Conservation (phyloP, 2,113 vertebrate genomes). For the Copsychus sechellarum region DNA sequence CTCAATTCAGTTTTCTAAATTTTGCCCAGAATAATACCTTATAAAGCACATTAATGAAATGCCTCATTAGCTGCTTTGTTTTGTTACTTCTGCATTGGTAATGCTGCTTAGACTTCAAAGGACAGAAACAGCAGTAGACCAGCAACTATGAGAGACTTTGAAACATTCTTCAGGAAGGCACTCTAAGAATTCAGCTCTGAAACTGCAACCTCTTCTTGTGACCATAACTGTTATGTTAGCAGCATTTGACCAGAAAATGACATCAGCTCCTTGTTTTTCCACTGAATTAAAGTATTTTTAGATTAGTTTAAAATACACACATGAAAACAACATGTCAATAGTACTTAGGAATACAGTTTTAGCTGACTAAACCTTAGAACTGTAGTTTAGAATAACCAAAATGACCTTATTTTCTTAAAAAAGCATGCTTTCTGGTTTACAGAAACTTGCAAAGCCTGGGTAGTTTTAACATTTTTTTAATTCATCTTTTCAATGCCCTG, state of each 20-base stretch:
- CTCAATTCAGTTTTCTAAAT: neutral
- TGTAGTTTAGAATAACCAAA: neutral
- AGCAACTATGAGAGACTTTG: neutral
- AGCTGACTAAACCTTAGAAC: neutral
- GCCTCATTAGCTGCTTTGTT: constrained; percentile 36
- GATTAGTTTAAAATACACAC: constrained; percentile 12
- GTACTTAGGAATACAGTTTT: neutral
- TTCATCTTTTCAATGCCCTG: neutral
- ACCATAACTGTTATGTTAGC: neutral
- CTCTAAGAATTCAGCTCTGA: constrained; percentile 25
- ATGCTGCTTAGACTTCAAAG: neutral
- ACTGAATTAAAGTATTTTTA: constrained; percentile 45
- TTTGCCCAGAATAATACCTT: constrained; percentile 27
- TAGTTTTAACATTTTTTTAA: neutral
- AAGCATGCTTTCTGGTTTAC: neutral
- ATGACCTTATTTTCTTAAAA: neutral
- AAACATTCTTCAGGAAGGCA: neutral
- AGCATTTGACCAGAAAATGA: neutral
- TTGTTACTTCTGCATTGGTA: constrained; percentile 23
- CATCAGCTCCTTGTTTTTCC: constrained; percentile 38
- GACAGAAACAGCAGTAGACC: neutral
- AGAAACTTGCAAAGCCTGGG: neutral
- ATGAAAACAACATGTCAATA: neutral
- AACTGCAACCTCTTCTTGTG: constrained; percentile 3
- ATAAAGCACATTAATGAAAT: constrained; percentile 28